Conservation (phyloP, 2,113 vertebrate species). For the Porphyrio hochstetteri region DNA sequence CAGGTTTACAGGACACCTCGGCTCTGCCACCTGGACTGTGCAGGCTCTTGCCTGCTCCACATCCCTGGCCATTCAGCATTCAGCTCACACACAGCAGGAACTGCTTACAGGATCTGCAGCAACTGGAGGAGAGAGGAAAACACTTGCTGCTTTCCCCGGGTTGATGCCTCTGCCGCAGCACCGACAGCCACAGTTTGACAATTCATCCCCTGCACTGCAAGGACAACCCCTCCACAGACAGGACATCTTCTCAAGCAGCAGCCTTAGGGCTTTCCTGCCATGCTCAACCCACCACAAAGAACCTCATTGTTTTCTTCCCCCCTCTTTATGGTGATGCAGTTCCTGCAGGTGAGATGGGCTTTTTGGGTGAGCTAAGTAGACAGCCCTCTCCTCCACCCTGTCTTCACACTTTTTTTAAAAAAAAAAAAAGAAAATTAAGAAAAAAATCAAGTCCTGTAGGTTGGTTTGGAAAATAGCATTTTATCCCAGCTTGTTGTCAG, state of each 20-base stretch:
- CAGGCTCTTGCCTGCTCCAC: rapidly evolving
- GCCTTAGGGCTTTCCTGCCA: neutral
- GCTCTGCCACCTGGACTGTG: neutral
- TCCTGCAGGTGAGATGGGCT: neutral
- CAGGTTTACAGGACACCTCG: neutral
- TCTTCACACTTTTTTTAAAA: neutral
- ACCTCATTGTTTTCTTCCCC: neutral
- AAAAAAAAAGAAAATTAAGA: neutral
- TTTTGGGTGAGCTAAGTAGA: neutral
- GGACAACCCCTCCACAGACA: neutral
- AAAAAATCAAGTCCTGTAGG: rapidly evolving
- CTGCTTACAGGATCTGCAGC: neutral
- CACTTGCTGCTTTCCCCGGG: rapidly evolving
- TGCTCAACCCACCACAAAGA: neutral
- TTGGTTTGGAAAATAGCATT: neutral
- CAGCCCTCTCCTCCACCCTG: neutral
- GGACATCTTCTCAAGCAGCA: neutral
- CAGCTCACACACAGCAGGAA: neutral
- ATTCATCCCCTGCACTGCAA: neutral
- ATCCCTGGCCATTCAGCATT: neutral
- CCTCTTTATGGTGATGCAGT: neutral
- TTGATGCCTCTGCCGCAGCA: neutral
- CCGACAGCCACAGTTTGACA: rapidly evolving
- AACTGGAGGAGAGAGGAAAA: neutral
- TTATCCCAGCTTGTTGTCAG: neutral